Conservation (phyloP, 1,140 invertebrate genomes). For the Drosophila insularis region DNA sequence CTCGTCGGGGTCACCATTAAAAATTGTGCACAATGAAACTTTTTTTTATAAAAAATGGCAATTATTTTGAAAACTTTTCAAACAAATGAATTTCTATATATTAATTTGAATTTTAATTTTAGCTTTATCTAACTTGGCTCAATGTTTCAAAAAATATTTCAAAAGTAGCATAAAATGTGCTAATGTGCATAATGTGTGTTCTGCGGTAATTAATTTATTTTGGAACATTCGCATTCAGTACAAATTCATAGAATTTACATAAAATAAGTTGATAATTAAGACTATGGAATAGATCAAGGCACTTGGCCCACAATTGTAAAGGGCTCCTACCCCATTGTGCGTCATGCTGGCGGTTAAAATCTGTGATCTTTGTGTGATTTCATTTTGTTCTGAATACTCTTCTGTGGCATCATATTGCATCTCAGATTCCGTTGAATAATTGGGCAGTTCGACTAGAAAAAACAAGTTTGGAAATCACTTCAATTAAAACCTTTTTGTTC, state of each 20-base stretch:
- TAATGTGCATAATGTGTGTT: too few relatives aligned
- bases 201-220: slow-evolving; percentile 43
- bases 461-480: not conserved
- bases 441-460: slow-evolving; percentile 70
- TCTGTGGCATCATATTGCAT: slow-evolving; percentile 58
- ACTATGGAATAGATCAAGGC: slow-evolving; percentile 30
- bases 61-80: too few relatives aligned
- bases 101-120: too few relatives aligned
- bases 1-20: slow-evolving; percentile 3
- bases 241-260: slow-evolving; percentile 20
- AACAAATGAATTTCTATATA: too few relatives aligned
- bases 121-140: too few relatives aligned
- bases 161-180: too few relatives aligned
- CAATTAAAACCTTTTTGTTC: not conserved
- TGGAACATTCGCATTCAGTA: slow-evolving; percentile 47
- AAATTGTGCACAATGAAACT: not conserved
- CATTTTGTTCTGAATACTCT: slow-evolving; percentile 54
- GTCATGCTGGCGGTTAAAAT: slow-evolving; percentile 62
- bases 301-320: slow-evolving; percentile 2
- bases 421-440: slow-evolving; percentile 79
- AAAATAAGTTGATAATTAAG: slow-evolving; percentile 34
- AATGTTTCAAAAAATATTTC: too few relatives aligned
- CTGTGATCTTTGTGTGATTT: slow-evolving; percentile 65
- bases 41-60: too few relatives aligned
- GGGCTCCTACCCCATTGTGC: slow-evolving; percentile 25